Evolutionary conservation across 2,888 invertebrate genomes (phyloP).

Genomic region (Osedax frankpressi): DNA sequence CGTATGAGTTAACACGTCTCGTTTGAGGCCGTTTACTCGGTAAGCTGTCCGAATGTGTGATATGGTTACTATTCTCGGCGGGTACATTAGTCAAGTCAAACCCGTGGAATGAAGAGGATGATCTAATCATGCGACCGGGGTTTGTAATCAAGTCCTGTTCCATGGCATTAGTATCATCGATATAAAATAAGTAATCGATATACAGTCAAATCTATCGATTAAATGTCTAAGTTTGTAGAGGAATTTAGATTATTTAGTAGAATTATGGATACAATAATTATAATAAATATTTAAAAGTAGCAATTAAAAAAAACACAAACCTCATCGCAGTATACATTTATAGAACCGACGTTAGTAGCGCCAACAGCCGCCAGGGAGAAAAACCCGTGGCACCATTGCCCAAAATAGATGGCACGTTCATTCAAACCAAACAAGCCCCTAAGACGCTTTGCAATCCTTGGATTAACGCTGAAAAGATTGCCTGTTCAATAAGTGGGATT

Average conservation of each 20-base stretch:
- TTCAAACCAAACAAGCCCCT: constrained; percentile 85
- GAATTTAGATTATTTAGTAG: background rate
- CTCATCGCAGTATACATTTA: constrained; percentile 73
- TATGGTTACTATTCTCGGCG: background rate
- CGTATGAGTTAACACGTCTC: background rate
- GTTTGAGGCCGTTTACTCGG: background rate
- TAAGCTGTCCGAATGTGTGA: background rate
- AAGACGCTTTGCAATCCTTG: constrained; percentile 70
- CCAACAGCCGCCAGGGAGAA: constrained; percentile 94
- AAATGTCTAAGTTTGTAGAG: no score
- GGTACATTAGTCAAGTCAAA: background rate
- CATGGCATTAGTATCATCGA: no score
- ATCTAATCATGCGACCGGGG: background rate
- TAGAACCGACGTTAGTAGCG: constrained; percentile 94
- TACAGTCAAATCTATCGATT: no score
- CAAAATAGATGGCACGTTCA: constrained; percentile 79
- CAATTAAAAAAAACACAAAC: constrained; percentile 40
- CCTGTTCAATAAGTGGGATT: constrained; percentile 49
- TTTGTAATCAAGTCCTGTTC: background rate
- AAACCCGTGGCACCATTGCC: constrained; percentile 84
- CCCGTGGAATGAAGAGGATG: background rate
- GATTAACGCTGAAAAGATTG: constrained; percentile 78
- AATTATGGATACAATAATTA: background rate
- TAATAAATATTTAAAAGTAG: background rate
- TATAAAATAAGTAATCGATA: no score